Conservation (phyloP, 2,113 vertebrate species). For the Euleptes europaea region DNA sequence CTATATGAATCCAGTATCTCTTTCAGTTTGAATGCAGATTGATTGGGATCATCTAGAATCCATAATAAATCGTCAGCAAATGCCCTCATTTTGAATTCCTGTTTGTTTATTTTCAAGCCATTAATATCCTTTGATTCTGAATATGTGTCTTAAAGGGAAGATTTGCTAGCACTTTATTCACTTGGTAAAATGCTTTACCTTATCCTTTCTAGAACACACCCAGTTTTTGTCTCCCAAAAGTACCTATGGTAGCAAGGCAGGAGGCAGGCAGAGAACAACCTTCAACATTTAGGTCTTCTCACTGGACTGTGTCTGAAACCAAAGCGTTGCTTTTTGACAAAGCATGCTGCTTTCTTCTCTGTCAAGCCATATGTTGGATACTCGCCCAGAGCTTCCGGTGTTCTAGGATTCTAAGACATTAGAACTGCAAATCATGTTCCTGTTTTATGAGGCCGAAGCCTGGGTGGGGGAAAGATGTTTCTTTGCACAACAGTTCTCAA, state of each 20-base stretch:
- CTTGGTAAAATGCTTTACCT: not conserved
- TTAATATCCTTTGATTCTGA: no score
- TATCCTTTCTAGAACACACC: not conserved
- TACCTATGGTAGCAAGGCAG: not conserved
- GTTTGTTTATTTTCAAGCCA: no score
- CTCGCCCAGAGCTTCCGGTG: not conserved
- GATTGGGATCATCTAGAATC: no score
- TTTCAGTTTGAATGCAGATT: no score
- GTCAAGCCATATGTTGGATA: not conserved
- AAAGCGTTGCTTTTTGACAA: not conserved
- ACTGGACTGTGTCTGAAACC: not conserved
- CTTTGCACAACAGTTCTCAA: not conserved
- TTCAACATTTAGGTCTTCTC: no score
- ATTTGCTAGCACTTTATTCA: not conserved
- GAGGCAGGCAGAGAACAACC: no score
- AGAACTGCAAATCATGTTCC: not conserved
- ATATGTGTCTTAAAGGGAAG: not conserved
- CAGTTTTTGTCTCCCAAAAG: no score
- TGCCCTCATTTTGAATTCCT: no score
- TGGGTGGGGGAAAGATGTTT: not conserved
- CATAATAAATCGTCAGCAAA: no score
- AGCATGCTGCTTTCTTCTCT: not conserved
- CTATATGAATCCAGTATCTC: no score
- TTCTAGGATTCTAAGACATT: not conserved
- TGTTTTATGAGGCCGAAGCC: not conserved